Percentiles rank a stretch among this genome's conserved stretches.
Conservation (phyloP, 2,113 vertebrate species). For the Zingel zingel region DNA sequence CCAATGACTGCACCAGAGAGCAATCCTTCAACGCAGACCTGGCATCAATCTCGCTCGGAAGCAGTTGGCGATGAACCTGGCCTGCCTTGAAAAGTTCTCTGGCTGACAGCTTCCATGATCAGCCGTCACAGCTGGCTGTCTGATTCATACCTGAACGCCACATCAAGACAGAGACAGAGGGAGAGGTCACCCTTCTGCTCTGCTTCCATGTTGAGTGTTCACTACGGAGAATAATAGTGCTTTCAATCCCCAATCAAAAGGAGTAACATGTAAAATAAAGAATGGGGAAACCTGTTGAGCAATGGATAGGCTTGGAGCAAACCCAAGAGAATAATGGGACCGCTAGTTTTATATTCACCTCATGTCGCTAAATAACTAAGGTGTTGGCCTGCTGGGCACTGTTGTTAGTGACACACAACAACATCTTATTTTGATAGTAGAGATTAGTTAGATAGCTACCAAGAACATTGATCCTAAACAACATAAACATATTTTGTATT, state of each 20-base stretch:
- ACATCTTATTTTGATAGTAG: background rate
- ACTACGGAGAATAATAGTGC: slow-evolving; percentile 5
- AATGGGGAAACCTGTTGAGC: background rate
- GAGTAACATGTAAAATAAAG: slow-evolving; percentile 8
- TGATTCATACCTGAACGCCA: slow-evolving; percentile 73
- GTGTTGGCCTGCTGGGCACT: background rate
- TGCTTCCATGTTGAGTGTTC: slow-evolving; percentile 29
- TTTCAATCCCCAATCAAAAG: slow-evolving; percentile 8
- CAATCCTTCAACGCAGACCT: slow-evolving; percentile 68
- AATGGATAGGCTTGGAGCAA: slow-evolving; percentile 4
- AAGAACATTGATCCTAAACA: background rate
- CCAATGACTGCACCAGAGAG: slow-evolving; percentile 71
- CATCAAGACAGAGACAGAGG: slow-evolving; percentile 34
- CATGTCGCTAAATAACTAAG: background rate
- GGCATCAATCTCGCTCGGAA: slow-evolving; percentile 75
- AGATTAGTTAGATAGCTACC: background rate
- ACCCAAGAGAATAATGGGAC: slow-evolving; percentile 14
- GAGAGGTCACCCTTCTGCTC: slow-evolving; percentile 52
- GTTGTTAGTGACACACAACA: background rate
- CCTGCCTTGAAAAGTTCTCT: slow-evolving; percentile 65
- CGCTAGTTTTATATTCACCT: slow-evolving; percentile 5
- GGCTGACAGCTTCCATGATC: slow-evolving; percentile 77
- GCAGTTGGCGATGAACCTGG: slow-evolving; percentile 66
- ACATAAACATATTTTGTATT: background rate
- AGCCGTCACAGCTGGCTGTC: slow-evolving; percentile 74